phyloP scores from a whole-genome alignment of 30 jellyfish, hydroid and myxozoan genomes.

The Cassiopea andromeda region DNA sequence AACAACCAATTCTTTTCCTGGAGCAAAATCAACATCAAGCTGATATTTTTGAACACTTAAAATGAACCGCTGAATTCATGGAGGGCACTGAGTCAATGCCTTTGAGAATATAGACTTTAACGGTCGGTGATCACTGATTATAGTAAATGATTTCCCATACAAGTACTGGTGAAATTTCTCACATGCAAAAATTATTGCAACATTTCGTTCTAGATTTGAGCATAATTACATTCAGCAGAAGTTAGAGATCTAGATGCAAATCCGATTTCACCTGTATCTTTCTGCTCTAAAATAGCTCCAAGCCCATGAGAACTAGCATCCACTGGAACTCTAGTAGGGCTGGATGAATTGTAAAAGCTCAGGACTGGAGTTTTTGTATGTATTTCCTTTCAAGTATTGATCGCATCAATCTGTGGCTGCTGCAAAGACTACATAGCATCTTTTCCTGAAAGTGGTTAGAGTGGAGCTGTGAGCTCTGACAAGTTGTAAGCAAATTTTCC shows the following conservation, averaged over 20 bases:
- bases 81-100: slow-evolving; percentile 39
- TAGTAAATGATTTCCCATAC: slow-evolving; percentile 32
- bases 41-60: slow-evolving; percentile 34
- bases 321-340: background rate
- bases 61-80: slow-evolving; percentile 32
- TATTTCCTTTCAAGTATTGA: slow-evolving; percentile 18
- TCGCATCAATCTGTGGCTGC: slow-evolving; percentile 34
- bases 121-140: slow-evolving; percentile 58
- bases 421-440: slow-evolving; percentile 36
- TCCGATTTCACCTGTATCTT: slow-evolving; percentile 10
- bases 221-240: slow-evolving; percentile 34
- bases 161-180: slow-evolving; percentile 43
- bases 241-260: slow-evolving; percentile 57
- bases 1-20: slow-evolving; percentile 23
- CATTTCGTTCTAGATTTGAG: slow-evolving; percentile 29
- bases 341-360: slow-evolving; percentile 8
- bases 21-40: slow-evolving; percentile 5
- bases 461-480: slow-evolving; percentile 58
- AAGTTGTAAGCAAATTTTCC: slow-evolving; percentile 53
- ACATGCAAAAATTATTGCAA: slow-evolving; percentile 2
- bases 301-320: background rate
- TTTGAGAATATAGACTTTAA: slow-evolving; percentile 21
- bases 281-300: background rate
- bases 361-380: slow-evolving; percentile 47
- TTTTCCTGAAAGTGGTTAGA: slow-evolving; percentile 36